A percentile compares a stretch with the other conserved stretches of the same genome.
These are phyloP conservation scores for Tinamus guttatus DNA, from an alignment of 2,113 vertebrate species.

Conservation along the genomic window DNA sequence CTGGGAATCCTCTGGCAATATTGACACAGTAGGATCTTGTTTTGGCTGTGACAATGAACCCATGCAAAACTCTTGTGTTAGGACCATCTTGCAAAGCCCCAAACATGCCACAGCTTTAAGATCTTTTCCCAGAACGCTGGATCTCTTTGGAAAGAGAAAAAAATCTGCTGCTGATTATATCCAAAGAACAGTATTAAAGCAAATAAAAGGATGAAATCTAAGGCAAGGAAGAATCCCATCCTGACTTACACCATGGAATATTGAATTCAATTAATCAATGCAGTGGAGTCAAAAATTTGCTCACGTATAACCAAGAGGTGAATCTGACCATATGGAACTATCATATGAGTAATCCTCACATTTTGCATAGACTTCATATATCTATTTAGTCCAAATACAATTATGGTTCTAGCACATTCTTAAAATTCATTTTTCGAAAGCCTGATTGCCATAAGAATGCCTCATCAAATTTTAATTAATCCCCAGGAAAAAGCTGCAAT, in stretches of 20 bases:
- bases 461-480: conserved; percentile 42
- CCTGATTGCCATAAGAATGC: neutral
- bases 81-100: neutral
- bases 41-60: neutral
- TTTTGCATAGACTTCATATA: neutral
- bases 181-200: neutral
- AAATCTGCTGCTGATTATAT: neutral
- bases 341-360: rapidly evolving
- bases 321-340: neutral
- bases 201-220: neutral
- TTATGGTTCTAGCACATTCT: neutral
- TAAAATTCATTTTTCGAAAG: conserved; percentile 1
- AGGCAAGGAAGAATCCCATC: neutral
- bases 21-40: neutral
- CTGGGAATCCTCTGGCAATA: neutral
- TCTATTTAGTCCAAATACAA: neutral
- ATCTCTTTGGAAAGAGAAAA: rapidly evolving
- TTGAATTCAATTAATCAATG: neutral
- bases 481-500: neutral
- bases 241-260: rapidly evolving
- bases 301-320: neutral
- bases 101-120: neutral
- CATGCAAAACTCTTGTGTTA: neutral
- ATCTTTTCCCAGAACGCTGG: rapidly evolving
- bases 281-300: neutral